Base-by-base conservation (phyloP, 64 coral and sea anemone genomes). In the Platygyra sinensis region DNA sequence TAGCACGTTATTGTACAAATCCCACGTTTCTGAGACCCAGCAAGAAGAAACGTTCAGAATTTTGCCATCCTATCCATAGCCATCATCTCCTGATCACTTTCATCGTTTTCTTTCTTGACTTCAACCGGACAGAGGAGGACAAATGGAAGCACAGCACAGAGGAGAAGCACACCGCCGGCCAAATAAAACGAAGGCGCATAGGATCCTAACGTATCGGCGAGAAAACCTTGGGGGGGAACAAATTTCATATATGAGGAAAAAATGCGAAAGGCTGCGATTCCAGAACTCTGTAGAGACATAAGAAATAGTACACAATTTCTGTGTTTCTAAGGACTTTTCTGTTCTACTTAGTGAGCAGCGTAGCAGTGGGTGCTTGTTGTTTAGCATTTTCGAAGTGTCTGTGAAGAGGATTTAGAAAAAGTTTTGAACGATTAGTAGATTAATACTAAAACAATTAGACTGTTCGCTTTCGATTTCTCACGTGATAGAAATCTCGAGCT, bases 121-220 rank as follows among this genome's bases (percentile, higher is more conserved):
- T 82, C 64, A 22, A 38, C 17, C 33, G 1, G 33, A 30, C 79
- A 82, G 22, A 82, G 20, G 28, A 67, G 30, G 29, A 64, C 4
- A 83, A 42, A 67, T 46, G 80, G 80, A 83, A 83, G 80, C 12
- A 65, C 59, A 10, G 29, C 1, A 32, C 17, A 64, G 17, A 65
- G 27, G 10, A 83, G 30, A 1, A 83, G 60, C 7, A 20, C 30
- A 30, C 25, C 22, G 22, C 60, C 60, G 31, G 60, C 80, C 61
- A 65, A 64, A 39, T 83, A 83, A 30, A 83, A 83, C 2, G 80
- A 57, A 11, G 60, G 80, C 59, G 30, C 31, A 39, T 83, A 83
- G 38, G 80, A 65, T 4, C 11, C 59, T 20, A 65, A 83, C 39
- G 64, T 28, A 32, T 83, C 80, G 19, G 80, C 80, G 31, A 83